Evolutionary conservation across 2,888 invertebrate genomes (phyloP).

Genomic region (Rapana venosa): DNA sequence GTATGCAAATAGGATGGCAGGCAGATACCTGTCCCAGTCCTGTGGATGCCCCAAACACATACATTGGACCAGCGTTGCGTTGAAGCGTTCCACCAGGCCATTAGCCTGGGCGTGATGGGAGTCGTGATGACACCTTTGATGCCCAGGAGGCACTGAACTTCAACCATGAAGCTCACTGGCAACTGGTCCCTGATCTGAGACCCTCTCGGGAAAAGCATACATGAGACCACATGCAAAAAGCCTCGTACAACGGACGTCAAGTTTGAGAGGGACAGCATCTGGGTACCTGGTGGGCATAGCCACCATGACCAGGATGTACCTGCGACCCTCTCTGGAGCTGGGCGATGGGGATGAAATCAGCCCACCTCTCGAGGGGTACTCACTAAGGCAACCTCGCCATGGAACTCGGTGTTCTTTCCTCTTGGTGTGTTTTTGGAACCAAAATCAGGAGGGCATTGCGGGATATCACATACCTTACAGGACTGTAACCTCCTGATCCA

Average conservation of each 20-base stretch:
- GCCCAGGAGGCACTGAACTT: slow-evolving; percentile 32
- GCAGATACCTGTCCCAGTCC: slow-evolving; percentile 57
- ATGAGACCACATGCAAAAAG: slow-evolving; percentile 51
- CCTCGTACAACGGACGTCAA: slow-evolving; percentile 56
- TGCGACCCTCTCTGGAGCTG: too few species aligned
- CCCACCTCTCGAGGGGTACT: too few species aligned
- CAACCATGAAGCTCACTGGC: slow-evolving; percentile 51
- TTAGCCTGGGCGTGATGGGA: slow-evolving; percentile 55
- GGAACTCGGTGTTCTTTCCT: too few species aligned
- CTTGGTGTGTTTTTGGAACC: too few species aligned
- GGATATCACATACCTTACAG: too few species aligned
- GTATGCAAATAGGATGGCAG: slow-evolving; percentile 38
- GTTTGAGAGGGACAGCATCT: slow-evolving; percentile 53
- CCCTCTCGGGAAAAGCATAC: slow-evolving; percentile 54
- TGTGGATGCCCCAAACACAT: slow-evolving; percentile 49
- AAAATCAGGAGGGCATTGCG: too few species aligned
- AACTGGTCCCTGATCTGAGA: slow-evolving; percentile 58
- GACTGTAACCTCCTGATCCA: too few species aligned
- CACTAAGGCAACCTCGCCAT: too few species aligned
- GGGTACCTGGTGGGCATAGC: slow-evolving; percentile 58
- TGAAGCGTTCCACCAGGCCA: slow-evolving; percentile 54
- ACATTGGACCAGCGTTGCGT: slow-evolving; percentile 53
- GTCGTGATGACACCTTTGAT: slow-evolving; percentile 48
- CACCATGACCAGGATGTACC: slow-evolving; percentile 53
- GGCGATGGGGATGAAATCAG: too few species aligned